Evolutionary conservation across 2,888 invertebrate genomes (phyloP).

Genomic region (Platycheirus albimanus): DNA sequence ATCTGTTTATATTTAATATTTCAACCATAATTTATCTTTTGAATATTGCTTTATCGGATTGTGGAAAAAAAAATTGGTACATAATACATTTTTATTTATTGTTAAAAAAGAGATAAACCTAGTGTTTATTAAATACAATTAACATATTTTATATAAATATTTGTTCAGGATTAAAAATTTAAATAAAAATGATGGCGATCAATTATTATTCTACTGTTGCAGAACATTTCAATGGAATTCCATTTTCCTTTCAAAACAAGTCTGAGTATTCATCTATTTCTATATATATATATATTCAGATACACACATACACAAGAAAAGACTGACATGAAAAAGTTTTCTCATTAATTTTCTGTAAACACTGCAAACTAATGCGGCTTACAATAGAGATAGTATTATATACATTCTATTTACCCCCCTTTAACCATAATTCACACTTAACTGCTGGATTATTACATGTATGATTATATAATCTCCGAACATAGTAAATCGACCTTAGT

Average conservation of each 20-base stretch:
- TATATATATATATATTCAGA: background rate
- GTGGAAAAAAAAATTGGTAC: too few relatives aligned
- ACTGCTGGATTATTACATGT: constrained; percentile 14
- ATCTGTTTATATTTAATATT: constrained; percentile 24
- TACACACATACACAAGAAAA: constrained; percentile 19
- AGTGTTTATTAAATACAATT: background rate
- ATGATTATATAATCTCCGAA: background rate
- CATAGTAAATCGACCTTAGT: background rate
- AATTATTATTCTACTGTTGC: too few relatives aligned
- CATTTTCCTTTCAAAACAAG: too few relatives aligned
- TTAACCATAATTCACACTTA: constrained; percentile 24
- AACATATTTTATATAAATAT: background rate
- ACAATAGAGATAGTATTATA: constrained; percentile 18
- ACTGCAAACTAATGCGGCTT: constrained; percentile 34
- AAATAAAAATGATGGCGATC: too few relatives aligned
- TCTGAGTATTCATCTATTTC: too few relatives aligned
- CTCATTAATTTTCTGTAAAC: constrained; percentile 53
- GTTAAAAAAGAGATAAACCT: too few relatives aligned
- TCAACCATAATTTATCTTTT: constrained; percentile 4
- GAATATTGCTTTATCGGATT: too few relatives aligned
- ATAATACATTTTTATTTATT: background rate
- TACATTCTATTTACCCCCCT: background rate
- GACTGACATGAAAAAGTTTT: constrained; percentile 37
- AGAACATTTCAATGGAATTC: too few relatives aligned
- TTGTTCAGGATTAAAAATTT: too few relatives aligned